Percentiles rank a stretch among this genome's conserved stretches.
phyloP scores from a whole-genome alignment of 2,888 invertebrate species.

The Phania funesta region DNA sequence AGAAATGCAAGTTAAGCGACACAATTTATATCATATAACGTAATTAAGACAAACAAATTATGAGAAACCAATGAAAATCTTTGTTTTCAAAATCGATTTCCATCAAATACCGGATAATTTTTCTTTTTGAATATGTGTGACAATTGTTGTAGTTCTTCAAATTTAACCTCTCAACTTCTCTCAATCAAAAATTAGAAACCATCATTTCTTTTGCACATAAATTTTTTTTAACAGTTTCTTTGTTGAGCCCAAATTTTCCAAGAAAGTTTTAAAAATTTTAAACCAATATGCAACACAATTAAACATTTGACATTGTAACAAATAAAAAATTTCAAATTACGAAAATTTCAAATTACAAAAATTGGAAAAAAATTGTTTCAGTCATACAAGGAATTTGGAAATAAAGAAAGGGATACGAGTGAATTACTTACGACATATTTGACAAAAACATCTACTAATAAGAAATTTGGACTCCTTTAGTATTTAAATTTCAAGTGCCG shows the following conservation, averaged over 20 bases:
- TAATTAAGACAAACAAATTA: too few relatives aligned
- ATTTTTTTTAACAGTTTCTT: conserved; percentile 9
- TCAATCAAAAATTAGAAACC: too few relatives aligned
- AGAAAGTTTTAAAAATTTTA: conserved; percentile 1
- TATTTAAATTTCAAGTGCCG: conserved; percentile 32
- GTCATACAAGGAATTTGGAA: not conserved
- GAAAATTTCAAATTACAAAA: conserved; percentile 62
- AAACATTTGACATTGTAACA: conserved; percentile 64
- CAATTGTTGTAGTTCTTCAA: too few relatives aligned
- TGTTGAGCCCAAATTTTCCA: not conserved
- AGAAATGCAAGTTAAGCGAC: too few relatives aligned
- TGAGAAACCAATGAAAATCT: too few relatives aligned
- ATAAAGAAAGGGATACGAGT: conserved; percentile 32
- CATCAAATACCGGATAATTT: too few relatives aligned
- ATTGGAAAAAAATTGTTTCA: too few relatives aligned
- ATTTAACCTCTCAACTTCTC: too few relatives aligned
- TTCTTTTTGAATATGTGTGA: too few relatives aligned
- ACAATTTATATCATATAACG: too few relatives aligned
- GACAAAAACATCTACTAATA: conserved; percentile 1
- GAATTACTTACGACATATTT: conserved; percentile 1
- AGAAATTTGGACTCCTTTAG: not conserved
- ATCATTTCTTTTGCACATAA: not conserved
- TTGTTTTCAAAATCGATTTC: too few relatives aligned
- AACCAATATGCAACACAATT: conserved; percentile 54
- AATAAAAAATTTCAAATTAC: conserved; percentile 32